Base-by-base conservation (phyloP, 2,888 invertebrate species). In the Thalpophila matura region DNA sequence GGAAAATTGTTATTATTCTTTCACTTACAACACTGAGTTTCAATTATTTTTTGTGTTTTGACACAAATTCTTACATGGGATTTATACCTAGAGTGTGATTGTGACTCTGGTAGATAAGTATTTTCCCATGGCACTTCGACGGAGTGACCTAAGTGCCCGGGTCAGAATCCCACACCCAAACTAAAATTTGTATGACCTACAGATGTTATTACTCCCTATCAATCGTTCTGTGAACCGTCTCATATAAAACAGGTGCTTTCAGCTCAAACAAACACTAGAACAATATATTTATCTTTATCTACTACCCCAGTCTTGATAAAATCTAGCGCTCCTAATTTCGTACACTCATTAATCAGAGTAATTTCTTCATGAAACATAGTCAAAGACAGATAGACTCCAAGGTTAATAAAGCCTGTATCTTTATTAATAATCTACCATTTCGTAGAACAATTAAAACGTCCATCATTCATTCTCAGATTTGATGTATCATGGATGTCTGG, bases 291-390 rank as follows among this genome's bases (percentile, higher is more conserved):
- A 14, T 9, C 45, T 45, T 27, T 10, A 37, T 18, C n/a, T 14
- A 24, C n/a, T 14, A 24, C 20, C 9, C n/a, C 27, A 18, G 16
- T 10, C 5, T n/a, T 3, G 31, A 22, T 42, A 47, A 37, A 63
- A 37, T 37, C 12, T 26, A 63, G 31, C 22, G 58, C 38, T 20
- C 16, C 45, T 73, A 71, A 73, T 63, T 73, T 20, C 9, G 20
- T 51, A 27, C 18, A 29, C 40, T 64, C 69, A 69, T 73, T 68
- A 59, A 73, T 64, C 57, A 67, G 35, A 35, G 67, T 62, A 61
- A 61, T 57, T 72, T 33, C 29, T 57, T 72, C 67, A 67, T 57
- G 67, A 67, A 61, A 66, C 33, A 35, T 22, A 43, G 50, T 58
- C 38, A 43, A 18, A 37, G 53, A 42, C 61, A 68, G 38, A 29